Percentiles rank a stretch among this genome's conserved stretches.
Evolutionary conservation across 2,113 vertebrate genomes (phyloP).

Genomic region (Tonatia bakeri): DNA sequence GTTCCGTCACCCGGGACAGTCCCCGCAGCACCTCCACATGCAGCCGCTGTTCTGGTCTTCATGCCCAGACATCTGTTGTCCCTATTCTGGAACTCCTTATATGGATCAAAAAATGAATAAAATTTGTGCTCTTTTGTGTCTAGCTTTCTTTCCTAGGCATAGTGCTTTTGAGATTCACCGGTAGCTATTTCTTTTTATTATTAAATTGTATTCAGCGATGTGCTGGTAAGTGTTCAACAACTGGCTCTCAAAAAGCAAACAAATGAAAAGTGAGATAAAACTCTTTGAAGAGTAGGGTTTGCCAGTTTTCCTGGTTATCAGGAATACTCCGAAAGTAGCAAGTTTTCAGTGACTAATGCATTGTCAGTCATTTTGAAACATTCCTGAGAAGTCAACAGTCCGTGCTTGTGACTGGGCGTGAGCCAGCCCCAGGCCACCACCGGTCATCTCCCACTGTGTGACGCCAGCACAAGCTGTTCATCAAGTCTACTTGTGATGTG

Average conservation of each 20-base stretch:
- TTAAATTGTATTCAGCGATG: background rate
- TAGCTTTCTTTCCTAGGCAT: background rate
- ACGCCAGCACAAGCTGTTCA: background rate
- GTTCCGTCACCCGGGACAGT: background rate
- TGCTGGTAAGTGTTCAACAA: background rate
- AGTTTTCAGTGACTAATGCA: background rate
- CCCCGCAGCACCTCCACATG: background rate
- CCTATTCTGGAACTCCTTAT: background rate
- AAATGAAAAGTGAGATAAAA: background rate
- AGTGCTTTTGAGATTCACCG: background rate
- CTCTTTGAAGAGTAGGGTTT: background rate
- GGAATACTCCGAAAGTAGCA: background rate
- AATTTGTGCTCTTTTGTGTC: background rate
- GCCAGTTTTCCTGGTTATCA: background rate
- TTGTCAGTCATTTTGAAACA: background rate
- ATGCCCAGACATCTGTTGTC: background rate
- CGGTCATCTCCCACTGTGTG: too few relatives aligned
- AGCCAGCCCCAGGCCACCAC: rapidly evolving
- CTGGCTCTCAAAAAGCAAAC: background rate
- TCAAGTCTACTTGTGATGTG: background rate
- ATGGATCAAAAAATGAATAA: background rate
- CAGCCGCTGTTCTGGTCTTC: background rate
- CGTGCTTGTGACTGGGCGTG: too few relatives aligned
- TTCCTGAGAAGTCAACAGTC: background rate
- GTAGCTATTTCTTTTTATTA: background rate